Base-by-base conservation (phyloP, 2,113 vertebrate species). In the Dendropsophus ebraccatus region DNA sequence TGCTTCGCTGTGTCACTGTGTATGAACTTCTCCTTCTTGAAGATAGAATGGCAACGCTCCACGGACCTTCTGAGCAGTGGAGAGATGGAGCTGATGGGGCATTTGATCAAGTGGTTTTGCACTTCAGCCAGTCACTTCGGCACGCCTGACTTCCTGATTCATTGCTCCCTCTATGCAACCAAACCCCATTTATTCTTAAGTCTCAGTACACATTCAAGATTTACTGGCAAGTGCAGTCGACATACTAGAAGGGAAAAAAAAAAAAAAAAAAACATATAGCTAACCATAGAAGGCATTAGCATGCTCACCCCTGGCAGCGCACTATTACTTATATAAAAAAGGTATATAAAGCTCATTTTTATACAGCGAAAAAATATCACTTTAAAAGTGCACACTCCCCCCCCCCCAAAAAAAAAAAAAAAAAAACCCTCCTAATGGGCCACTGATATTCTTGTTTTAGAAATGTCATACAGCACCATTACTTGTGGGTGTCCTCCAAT, bases 31-130 rank as follows among this genome's bases (percentile, higher is more conserved):
- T 80, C 69, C 45, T 58, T 37, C 76, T 41, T 32, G 84, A 62
- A 80, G 84, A 80, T 86, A 65, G 84, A 86, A 86, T 32, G 65
- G 76, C 30, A 81, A 86, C 76, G 84, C 75, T 85, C 84, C n/a
- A 72, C 47, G n/a, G 84, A 65, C 62, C 65, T 70, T 58, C 17
- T 86, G 83, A 85, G 83, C 58, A 79, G 45, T 13, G 74, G 49
- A 79, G 83, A 79, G 74, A 77, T 14, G 58, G 62, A 86, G 84
- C 65, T 56, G 84, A 86, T 81, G 84, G 84, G 76, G 76, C 84
- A 86, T 86, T 86, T 81, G 76, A 86, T 86, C 84, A 86, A 86
- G 84, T 81, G 76, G 65, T 86, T 81, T 86, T 72, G 50, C 76
- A 80, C 75, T 75, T 86, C 84, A 80, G 84, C 76, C 65, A 81